Evolutionary conservation across 2,113 vertebrate species (phyloP), one percentile per base, ranked within the genome.

Genomic region (Myrmophylax atrothorax): DNA sequence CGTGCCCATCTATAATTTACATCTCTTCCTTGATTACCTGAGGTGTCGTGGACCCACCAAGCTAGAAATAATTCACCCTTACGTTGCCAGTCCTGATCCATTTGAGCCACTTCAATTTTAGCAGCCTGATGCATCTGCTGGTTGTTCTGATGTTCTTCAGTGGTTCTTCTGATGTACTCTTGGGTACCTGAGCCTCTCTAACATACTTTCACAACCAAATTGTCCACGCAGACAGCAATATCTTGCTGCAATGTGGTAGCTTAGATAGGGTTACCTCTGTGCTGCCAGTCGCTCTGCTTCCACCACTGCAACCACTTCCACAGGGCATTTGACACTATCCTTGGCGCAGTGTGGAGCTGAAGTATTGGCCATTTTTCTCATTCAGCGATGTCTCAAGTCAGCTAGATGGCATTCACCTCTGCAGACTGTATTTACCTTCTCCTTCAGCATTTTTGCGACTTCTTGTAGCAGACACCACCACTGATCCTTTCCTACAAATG

Each of bases 401-500:
- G 49, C n/a, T 63, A 66, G 10, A 55, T 64, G 42, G 58, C 17
- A 9, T 56, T 64, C 31, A 42, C 9, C 22, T 81, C 50, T 73
- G 42, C 31, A 64, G 50, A 58, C 20, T 88, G 20, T 9, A 15
- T 58, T 64, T 33, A 31, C 25, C 14, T 63, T 56, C 31, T 63
- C 16, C 35, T 73, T 73, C 35, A 50, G 50, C 44, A 35, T 49
- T 68, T 26, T 44, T 49, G 33, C 1, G 1, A 8, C 14, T 70
- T 53, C 5, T 67, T 25, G 20, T 31, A 42, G 50, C 17, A 26
- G 31, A 31, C 12, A 49, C 0, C 0, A 23, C 64, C 50, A 42
- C 26, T 66, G 42, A 26, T 58, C 12, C 50, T 73, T 56, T 66
- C 14, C 58, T 31, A 23, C 42, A 50, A 40, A 2, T 37, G 18